Evolutionary conservation across 2,888 invertebrate genomes (phyloP).

Genomic region (Gastrophysa polygoni): DNA sequence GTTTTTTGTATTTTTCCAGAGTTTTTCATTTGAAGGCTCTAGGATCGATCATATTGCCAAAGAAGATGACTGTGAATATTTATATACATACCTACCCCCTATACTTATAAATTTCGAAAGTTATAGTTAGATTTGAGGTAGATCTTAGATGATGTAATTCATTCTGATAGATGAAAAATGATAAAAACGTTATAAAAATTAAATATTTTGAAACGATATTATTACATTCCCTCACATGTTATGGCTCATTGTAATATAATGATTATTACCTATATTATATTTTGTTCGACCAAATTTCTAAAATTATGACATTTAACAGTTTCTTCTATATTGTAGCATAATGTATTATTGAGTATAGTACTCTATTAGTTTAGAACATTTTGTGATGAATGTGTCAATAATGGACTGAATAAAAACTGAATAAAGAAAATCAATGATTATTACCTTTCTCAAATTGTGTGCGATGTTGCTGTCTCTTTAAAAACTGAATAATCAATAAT

Average conservation of each 20-base stretch:
- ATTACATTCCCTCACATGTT: constrained; percentile 40
- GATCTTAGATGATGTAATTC: constrained; percentile 49
- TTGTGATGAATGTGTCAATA: constrained; percentile 53
- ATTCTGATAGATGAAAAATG: constrained; percentile 43
- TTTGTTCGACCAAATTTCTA: constrained; percentile 25
- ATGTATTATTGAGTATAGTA: constrained; percentile 38
- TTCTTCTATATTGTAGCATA: constrained; percentile 36
- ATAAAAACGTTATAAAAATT: constrained; percentile 40
- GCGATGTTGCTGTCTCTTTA: too few relatives aligned
- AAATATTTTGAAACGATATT: constrained; percentile 29
- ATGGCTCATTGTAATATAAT: constrained; percentile 35
- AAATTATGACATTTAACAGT: constrained; percentile 32
- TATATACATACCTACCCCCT: constrained; percentile 38
- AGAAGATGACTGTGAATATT: constrained; percentile 58
- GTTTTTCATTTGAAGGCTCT: constrained; percentile 39
- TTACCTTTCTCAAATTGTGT: too few relatives aligned
- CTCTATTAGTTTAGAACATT: constrained; percentile 42
- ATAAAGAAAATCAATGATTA: not conserved
- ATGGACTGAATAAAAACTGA: constrained; percentile 48
- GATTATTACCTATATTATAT: constrained; percentile 30
- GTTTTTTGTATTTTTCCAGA: constrained; percentile 14
- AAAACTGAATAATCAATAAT: too few relatives aligned
- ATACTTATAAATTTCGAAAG: constrained; percentile 51
- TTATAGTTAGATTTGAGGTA: constrained; percentile 46
- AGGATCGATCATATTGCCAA: constrained; percentile 55